phyloP scores from a whole-genome alignment of 2,113 vertebrate species.

The Otolemur garnettii region DNA sequence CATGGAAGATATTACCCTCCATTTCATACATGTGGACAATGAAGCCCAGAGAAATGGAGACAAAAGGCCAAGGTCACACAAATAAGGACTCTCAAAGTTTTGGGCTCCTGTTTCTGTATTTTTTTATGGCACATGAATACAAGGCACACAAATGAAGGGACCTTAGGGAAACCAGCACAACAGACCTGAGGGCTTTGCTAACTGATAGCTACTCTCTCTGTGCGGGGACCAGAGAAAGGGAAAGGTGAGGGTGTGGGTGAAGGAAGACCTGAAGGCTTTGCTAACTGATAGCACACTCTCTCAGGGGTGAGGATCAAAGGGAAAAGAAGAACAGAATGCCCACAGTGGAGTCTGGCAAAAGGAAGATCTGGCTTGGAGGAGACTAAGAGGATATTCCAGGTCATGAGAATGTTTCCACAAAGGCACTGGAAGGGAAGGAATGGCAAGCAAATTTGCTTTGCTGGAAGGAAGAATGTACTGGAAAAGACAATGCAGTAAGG shows the following conservation, averaged over 20 bases:
- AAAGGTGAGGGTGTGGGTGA: background rate
- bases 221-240: background rate
- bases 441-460: background rate
- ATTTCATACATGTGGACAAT: background rate
- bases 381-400: constrained; percentile 45
- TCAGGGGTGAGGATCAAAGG: background rate
- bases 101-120: background rate
- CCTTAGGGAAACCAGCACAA: background rate
- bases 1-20: background rate
- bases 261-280: background rate
- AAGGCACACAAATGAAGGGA: background rate
- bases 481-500: constrained; percentile 15
- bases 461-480: constrained; percentile 9
- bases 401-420: constrained; percentile 40
- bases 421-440: constrained; percentile 14
- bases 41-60: constrained; percentile 4
- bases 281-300: background rate
- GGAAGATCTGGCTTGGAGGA: background rate
- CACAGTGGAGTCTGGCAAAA: constrained; percentile 11
- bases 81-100: background rate
- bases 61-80: background rate
- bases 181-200: background rate
- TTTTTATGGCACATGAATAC: background rate
- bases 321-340: constrained; percentile 49
- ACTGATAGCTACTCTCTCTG: background rate